Evolutionary conservation across 2,113 vertebrate genomes (phyloP).

Genomic region (Centrocercus urophasianus): DNA sequence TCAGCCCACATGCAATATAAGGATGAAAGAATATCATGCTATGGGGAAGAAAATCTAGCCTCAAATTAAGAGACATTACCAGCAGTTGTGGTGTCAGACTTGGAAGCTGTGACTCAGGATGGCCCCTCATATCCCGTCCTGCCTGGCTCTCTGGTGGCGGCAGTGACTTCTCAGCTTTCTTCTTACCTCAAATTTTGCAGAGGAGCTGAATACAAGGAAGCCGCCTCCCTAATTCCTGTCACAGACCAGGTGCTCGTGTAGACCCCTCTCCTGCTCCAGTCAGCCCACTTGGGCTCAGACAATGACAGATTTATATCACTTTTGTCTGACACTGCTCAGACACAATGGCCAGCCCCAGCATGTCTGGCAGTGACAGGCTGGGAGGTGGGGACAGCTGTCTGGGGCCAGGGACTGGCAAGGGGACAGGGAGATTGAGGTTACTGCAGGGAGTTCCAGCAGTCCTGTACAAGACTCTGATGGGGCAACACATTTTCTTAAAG

Average conservation of each 20-base stretch:
- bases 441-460: background rate
- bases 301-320: background rate
- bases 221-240: background rate
- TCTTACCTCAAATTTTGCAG: background rate
- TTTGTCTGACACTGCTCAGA: background rate
- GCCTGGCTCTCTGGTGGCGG: background rate
- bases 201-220: background rate
- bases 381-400: background rate
- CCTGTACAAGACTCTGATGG: background rate
- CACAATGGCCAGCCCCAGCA: background rate
- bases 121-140: background rate
- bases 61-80: background rate
- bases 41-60: background rate
- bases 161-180: background rate
- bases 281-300: background rate
- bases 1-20: background rate
- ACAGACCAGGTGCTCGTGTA: background rate
- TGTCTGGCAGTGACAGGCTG: fast-evolving
- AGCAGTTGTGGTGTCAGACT: background rate
- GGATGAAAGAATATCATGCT: background rate
- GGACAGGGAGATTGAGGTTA: background rate
- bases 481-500: background rate
- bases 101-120: background rate
- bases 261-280: background rate
- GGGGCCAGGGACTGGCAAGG: background rate